phyloP scores from a whole-genome alignment of 2,797 vertebrate genomes.

The Notolepis coatsorum region DNA sequence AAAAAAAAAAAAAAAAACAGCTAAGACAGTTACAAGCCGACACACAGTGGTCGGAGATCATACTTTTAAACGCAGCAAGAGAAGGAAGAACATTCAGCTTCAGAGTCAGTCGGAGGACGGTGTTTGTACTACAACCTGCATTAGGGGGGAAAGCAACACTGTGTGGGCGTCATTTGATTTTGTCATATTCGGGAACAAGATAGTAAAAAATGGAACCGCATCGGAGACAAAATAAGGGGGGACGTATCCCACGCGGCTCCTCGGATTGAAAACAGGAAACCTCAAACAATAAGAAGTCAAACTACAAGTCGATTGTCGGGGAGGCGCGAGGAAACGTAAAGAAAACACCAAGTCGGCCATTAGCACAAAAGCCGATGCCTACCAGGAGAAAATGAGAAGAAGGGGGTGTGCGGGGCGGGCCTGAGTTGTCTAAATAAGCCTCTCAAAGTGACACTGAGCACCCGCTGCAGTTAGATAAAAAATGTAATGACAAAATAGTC shows the following conservation, averaged over 20 bases:
- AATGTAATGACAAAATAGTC: constrained; percentile 66
- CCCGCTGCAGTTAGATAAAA: constrained; percentile 48
- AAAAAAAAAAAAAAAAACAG: no score
- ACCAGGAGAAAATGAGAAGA: constrained; percentile 50
- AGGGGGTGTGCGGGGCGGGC: constrained; percentile 34
- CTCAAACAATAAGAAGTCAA: constrained; percentile 77
- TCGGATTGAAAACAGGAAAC: constrained; percentile 82
- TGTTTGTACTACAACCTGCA: no score
- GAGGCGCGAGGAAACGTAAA: constrained; percentile 68
- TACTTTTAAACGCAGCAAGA: no score
- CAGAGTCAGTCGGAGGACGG: no score
- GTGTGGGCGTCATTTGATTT: no score
- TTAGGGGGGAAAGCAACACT: no score
- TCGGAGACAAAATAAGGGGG: no score
- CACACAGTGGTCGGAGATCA: no score
- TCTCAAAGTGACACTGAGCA: constrained; percentile 33
- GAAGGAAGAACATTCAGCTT: no score
- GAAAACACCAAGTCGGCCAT: constrained; percentile 68
- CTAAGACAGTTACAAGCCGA: no score
- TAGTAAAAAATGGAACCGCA: no score
- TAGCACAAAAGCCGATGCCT: constrained; percentile 33
- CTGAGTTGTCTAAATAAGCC: constrained; percentile 26
- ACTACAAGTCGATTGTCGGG: constrained; percentile 68
- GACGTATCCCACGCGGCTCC: constrained; percentile 21
- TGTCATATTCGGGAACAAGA: no score